Evolutionary conservation across 2,113 vertebrate genomes (phyloP).

Genomic region (Onychorhynchus coronatus): DNA sequence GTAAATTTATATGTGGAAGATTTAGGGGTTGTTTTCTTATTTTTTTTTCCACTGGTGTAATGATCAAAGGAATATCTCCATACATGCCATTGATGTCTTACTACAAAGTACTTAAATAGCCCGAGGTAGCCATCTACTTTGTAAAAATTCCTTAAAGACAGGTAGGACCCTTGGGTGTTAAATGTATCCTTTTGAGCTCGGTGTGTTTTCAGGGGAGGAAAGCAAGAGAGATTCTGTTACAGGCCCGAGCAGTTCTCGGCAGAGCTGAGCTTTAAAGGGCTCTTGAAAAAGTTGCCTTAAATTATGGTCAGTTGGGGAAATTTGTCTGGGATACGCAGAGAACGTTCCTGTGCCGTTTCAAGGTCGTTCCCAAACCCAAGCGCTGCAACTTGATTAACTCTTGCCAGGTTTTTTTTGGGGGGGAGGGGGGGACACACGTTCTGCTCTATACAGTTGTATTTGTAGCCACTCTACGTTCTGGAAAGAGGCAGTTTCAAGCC

Average conservation of each 20-base stretch:
- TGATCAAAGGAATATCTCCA: conserved; percentile 62
- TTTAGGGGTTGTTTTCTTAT: conserved; percentile 27
- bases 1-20: conserved; percentile 12
- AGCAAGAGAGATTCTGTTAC: not conserved
- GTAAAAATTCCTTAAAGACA: conserved; percentile 57
- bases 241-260: not conserved
- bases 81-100: conserved; percentile 58
- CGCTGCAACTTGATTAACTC: conserved; percentile 32
- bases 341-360: conserved; percentile 14
- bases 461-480: not conserved
- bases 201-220: conserved; percentile 4
- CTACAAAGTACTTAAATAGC: conserved; percentile 57
- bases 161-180: conserved; percentile 44
- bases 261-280: not conserved
- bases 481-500: not conserved
- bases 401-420: conserved; percentile 21
- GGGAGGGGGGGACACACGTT: not conserved
- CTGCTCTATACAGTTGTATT: not conserved
- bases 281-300: conserved; percentile 40
- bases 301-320: conserved; percentile 35
- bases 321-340: not conserved
- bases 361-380: not conserved
- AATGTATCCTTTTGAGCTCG: not conserved
- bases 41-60: conserved; percentile 23
- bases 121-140: conserved; percentile 35